Percentiles rank a stretch among this genome's conserved stretches.
Conservation (phyloP, 2,797 vertebrate genomes). For the Manis pentadactyla region DNA sequence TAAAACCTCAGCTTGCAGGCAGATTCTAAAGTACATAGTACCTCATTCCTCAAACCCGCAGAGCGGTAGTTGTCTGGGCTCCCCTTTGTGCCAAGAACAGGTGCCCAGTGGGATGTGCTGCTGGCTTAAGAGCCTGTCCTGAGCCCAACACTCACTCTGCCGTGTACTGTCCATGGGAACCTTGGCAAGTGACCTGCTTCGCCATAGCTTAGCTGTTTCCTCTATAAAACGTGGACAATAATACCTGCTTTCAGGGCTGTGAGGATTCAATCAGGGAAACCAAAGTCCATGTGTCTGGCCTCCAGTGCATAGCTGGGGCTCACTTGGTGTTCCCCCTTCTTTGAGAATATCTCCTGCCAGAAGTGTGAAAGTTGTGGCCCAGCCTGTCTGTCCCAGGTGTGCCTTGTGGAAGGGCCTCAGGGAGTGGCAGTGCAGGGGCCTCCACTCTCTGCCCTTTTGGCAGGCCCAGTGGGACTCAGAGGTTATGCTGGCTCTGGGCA, state of each 20-base stretch:
- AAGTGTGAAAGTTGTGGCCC: background rate
- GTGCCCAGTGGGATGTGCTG: background rate
- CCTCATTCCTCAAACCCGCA: background rate
- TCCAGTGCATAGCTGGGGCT: background rate
- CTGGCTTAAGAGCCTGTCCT: background rate
- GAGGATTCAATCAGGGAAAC: background rate
- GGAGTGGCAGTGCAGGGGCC: background rate
- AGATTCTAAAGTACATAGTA: background rate
- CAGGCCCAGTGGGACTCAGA: background rate
- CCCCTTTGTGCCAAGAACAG: background rate
- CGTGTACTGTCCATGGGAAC: background rate
- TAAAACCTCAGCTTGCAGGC: slow-evolving; percentile 32
- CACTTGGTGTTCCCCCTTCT: background rate
- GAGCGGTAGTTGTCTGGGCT: background rate
- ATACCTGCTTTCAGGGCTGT: background rate
- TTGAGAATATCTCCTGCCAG: background rate
- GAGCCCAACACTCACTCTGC: background rate
- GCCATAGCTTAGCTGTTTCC: background rate
- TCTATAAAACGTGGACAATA: slow-evolving; percentile 7
- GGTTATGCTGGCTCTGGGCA: background rate
- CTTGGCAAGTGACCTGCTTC: background rate
- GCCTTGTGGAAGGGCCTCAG: background rate
- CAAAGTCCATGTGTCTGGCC: background rate
- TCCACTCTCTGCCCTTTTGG: background rate
- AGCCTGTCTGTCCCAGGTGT: background rate